Conservation (phyloP, 1,140 invertebrate genomes). For the Papilio xuthus region DNA sequence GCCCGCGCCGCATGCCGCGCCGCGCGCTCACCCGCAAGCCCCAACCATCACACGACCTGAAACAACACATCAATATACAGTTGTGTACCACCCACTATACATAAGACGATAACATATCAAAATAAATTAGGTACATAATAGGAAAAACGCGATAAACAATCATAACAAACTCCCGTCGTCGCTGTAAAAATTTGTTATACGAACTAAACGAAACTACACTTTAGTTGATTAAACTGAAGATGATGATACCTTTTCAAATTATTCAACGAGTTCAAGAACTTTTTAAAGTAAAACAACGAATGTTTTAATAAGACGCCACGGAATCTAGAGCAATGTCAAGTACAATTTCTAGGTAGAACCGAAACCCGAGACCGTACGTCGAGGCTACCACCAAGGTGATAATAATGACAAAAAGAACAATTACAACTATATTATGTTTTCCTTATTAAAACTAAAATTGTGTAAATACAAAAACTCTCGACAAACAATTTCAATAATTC, state of each 20-base stretch:
- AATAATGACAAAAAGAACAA: not conserved
- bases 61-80: slow-evolving; percentile 11
- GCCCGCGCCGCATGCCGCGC: slow-evolving; percentile 55
- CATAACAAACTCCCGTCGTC: no score
- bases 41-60: slow-evolving; percentile 48
- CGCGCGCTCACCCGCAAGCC: slow-evolving; percentile 50
- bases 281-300: not conserved
- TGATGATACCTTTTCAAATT: not conserved
- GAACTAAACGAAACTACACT: not conserved
- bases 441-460: not conserved
- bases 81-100: not conserved
- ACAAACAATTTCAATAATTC: not conserved
- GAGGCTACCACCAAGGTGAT: not conserved
- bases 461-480: not conserved
- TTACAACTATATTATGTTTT: not conserved
- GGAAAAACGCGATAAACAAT: no score
- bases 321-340: slow-evolving; percentile 19
- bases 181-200: no score
- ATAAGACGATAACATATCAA: not conserved
- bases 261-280: not conserved
- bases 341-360: slow-evolving; percentile 16
- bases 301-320: not conserved
- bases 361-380: slow-evolving; percentile 2
- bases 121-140: not conserved
- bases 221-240: not conserved